These are phyloP conservation scores for Spisula subtruncata DNA, from an alignment of 2,888 invertebrate species.

Conservation along the genomic window DNA sequence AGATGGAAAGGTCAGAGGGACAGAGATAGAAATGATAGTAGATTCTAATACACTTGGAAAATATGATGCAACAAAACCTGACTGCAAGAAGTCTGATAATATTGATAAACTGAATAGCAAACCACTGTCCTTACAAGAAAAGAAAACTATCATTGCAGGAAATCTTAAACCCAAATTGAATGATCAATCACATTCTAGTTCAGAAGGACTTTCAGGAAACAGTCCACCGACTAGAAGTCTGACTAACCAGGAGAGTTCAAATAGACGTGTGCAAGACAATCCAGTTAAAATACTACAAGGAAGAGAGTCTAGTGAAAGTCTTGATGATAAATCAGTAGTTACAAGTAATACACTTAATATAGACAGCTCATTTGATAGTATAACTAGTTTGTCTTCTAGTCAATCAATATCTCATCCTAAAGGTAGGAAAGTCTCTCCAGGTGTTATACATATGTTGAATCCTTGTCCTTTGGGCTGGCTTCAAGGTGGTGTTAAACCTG, in stretches of 20 bases:
- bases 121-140: background rate
- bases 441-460: constrained; percentile 65
- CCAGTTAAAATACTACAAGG: too few relatives aligned
- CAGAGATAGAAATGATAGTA: background rate
- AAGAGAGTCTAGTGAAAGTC: too few relatives aligned
- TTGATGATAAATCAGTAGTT: too few relatives aligned
- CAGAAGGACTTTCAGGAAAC: background rate
- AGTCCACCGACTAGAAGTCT: background rate
- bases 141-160: background rate
- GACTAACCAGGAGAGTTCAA: background rate
- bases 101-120: background rate
- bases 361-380: background rate
- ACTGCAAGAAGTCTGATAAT: background rate
- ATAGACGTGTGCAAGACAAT: background rate
- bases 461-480: constrained; percentile 66
- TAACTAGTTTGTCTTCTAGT: background rate
- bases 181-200: background rate
- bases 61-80: background rate
- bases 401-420: background rate
- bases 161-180: background rate
- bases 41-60: background rate
- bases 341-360: background rate
- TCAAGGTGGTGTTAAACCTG: constrained; percentile 60
- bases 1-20: background rate
- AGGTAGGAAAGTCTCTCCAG: constrained; percentile 59